Conservation (phyloP, 1,140 invertebrate genomes). For the Luehdorfia chinensis region DNA sequence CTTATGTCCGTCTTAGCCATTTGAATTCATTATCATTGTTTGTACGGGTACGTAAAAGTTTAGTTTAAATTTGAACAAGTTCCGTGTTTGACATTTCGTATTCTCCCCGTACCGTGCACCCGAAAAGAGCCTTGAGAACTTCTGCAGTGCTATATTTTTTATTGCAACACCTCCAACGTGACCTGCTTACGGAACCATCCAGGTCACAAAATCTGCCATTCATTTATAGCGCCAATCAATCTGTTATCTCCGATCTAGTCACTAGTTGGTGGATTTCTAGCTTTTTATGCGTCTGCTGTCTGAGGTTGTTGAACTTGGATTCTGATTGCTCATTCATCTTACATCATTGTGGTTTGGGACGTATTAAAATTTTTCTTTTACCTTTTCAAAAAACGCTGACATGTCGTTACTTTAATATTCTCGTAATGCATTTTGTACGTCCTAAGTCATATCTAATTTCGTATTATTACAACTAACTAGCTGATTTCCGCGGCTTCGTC, state of each 20-base stretch:
- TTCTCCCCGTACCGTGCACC: conserved; percentile 29
- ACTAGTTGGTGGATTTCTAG: conserved; percentile 64
- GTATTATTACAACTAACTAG: too few species aligned
- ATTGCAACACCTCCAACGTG: conserved; percentile 56
- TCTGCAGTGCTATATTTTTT: conserved; percentile 52
- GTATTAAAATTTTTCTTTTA: conserved; percentile 65
- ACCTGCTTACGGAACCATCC: conserved; percentile 50
- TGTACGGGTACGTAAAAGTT: conserved; percentile 23
- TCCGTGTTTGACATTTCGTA: conserved; percentile 43
- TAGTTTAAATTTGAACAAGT: conserved; percentile 29
- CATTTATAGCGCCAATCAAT: conserved; percentile 73
- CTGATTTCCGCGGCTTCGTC: too few species aligned
- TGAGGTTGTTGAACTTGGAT: conserved; percentile 62
- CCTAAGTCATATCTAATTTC: conserved; percentile 26
- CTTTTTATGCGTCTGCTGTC: conserved; percentile 73
- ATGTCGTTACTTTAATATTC: conserved; percentile 49
- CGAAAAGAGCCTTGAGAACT: conserved; percentile 38
- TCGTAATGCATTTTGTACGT: conserved; percentile 31
- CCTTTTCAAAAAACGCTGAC: conserved; percentile 37
- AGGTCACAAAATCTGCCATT: conserved; percentile 59
- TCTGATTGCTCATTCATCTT: conserved; percentile 73
- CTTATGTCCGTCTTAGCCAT: conserved; percentile 19
- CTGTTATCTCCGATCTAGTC: conserved; percentile 67
- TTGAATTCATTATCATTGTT: conserved; percentile 25
- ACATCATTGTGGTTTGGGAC: conserved; percentile 67